Evolutionary conservation across 2,113 vertebrate genomes (phyloP), one percentile per base, ranked within the genome.

Genomic region (Cebus imitator): DNA sequence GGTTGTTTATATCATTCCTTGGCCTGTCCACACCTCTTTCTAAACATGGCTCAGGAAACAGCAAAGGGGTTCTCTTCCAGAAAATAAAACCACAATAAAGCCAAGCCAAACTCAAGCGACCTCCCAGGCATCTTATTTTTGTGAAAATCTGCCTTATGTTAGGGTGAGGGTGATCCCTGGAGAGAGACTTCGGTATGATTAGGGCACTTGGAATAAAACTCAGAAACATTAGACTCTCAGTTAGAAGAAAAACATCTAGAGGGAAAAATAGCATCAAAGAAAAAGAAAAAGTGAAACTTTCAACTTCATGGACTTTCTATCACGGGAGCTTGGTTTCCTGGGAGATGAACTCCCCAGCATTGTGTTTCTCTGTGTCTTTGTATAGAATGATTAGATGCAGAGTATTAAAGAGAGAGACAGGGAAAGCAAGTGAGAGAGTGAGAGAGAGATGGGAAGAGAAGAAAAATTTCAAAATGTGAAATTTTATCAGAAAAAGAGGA

Each of bases 1-100:
- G 76, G 64, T 86, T 96, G 95, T 97, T 97, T 97, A 85, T 91
- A 82, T 82, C 87, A 86, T 92, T 98, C 93, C 81, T 97, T 57
- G 66, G 87, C 57, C 82, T 84, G 27, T 57, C 87, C 84, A 80
- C 87, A 93, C 93, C 95, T 97, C 64, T 90, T 93, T 97, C 58
- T 97, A 90, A 97, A 82, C 81, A 95, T 25, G 76, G 72, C 87
- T 78, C 87, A 76, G 70, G 87, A 95, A 91, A 91, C 27, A 88
- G 81, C 58, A 35, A 8, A 37, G 1, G 5, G 6, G 9, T 76
- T 96, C 58, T 88, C 45, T 87, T 96, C 72, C 92, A 95, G 92
- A 82, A 87, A 72, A n/a, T 40, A 64, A 95, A 96, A 92, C 80
- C 66, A 70, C 61, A 61, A n/a, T 64, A 94, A 91, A 97, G 52